phyloP scores from a whole-genome alignment of 2,113 vertebrate species.

The Rallus limicola region DNA sequence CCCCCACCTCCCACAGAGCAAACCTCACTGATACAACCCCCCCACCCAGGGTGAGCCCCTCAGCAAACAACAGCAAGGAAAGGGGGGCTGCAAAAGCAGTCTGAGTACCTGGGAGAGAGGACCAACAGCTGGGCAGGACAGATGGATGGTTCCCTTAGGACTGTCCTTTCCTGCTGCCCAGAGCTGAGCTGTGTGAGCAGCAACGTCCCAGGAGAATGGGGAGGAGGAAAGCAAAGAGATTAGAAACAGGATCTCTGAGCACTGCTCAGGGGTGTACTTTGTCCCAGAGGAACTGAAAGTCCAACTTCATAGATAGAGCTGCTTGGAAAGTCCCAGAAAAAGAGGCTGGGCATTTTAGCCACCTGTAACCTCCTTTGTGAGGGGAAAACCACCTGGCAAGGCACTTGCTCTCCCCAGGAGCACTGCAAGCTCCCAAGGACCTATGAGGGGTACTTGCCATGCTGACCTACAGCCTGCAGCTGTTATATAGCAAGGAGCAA shows the following conservation, averaged over 20 bases:
- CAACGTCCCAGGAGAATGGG: not conserved
- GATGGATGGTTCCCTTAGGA: fast-evolving
- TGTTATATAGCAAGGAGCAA: not conserved
- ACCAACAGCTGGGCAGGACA: fast-evolving
- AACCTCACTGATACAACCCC: not conserved
- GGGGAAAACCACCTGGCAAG: not conserved
- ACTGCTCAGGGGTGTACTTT: not conserved
- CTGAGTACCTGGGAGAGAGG: not conserved
- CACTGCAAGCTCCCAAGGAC: not conserved
- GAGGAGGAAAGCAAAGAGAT: fast-evolving
- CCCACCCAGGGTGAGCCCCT: not conserved
- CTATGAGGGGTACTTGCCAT: not conserved
- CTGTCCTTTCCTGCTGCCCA: not conserved
- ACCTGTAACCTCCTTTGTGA: not conserved
- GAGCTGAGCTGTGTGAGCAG: not conserved
- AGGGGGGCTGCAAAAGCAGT: fast-evolving
- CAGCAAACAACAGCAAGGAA: not conserved
- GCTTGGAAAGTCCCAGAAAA: not conserved
- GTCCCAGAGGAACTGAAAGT: not conserved
- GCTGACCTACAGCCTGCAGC: not conserved
- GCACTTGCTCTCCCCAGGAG: not conserved
- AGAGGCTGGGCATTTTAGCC: not conserved
- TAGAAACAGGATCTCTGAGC: not conserved
- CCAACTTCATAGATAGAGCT: not conserved
- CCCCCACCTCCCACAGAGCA: not conserved